These are phyloP conservation scores for Ceratoteleas bidentatus DNA, from an alignment of 1,140 invertebrate genomes.

Conservation along the genomic window DNA sequence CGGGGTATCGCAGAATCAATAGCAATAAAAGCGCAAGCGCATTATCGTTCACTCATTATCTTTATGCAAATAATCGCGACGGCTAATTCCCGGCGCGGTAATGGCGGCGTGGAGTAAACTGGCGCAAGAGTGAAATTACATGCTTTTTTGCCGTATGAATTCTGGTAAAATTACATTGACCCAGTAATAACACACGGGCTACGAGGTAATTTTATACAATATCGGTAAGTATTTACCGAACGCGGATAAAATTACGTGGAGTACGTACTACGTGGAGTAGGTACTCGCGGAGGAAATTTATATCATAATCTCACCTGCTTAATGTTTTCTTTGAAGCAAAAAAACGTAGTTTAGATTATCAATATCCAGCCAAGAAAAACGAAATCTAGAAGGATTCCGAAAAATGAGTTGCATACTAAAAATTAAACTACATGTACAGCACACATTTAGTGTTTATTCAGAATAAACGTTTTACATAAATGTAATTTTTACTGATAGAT, in stretches of 20 bases:
- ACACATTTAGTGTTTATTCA: too few species aligned
- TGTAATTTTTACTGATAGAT: too few species aligned
- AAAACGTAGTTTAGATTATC: constrained; percentile 10
- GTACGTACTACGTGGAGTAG: constrained; percentile 8
- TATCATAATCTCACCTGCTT: constrained; percentile 20
- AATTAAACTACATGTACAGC: too few species aligned
- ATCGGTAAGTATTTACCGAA: constrained; percentile 53
- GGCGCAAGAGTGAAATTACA: constrained; percentile 50
- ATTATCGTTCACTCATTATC: constrained; percentile 1
- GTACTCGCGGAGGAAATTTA: constrained; percentile 11
- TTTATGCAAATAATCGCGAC: constrained; percentile 26
- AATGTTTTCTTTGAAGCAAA: constrained; percentile 8
- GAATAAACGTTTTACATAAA: too few species aligned
- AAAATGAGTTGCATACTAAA: too few species aligned
- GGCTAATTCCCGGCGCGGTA: constrained; percentile 29
- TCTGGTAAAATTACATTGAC: constrained; percentile 60
- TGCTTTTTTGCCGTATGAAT: constrained; percentile 45
- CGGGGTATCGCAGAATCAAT: constrained; percentile 9
- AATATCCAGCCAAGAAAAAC: background rate
- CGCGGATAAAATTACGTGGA: constrained; percentile 57
- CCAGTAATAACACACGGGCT: constrained; percentile 51
- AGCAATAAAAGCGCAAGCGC: background rate
- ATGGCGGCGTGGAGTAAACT: constrained; percentile 28
- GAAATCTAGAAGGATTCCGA: background rate
- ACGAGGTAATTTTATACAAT: constrained; percentile 56